These are phyloP conservation scores for Aromia moschata DNA, from an alignment of 2,888 invertebrate species.

Conservation along the genomic window DNA sequence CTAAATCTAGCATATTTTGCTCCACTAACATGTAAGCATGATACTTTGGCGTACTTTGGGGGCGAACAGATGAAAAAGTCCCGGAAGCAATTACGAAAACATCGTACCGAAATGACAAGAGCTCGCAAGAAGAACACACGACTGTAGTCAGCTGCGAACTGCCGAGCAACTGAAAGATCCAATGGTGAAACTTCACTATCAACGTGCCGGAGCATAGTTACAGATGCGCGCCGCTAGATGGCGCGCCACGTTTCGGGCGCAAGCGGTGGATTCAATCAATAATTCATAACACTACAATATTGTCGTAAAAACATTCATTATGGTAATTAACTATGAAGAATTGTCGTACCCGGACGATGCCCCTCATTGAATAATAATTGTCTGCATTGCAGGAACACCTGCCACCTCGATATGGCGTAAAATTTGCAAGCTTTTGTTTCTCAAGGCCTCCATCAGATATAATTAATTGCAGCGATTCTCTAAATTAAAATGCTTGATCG, in stretches of 20 bases:
- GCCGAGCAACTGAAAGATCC: constrained; percentile 37
- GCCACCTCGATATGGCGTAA: no score
- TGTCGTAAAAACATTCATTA: constrained; percentile 23
- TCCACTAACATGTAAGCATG: constrained; percentile 47
- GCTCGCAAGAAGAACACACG: constrained; percentile 53
- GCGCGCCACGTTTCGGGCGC: constrained; percentile 24
- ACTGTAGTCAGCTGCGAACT: constrained; percentile 59
- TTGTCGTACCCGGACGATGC: constrained; percentile 5
- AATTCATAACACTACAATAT: constrained; percentile 30
- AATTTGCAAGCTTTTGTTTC: no score
- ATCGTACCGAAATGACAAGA: constrained; percentile 53
- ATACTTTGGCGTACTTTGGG: constrained; percentile 15
- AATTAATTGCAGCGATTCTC: no score
- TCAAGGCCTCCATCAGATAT: no score
- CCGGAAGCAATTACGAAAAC: constrained; percentile 53
- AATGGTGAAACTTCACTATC: constrained; percentile 39
- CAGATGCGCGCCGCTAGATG: constrained; percentile 42
- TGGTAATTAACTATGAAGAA: constrained; percentile 19
- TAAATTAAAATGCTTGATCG: no score
- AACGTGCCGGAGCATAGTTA: constrained; percentile 33
- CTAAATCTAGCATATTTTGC: constrained; percentile 56
- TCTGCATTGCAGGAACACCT: no score
- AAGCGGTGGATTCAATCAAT: constrained; percentile 29
- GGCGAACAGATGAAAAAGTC: constrained; percentile 20
- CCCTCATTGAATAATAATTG: no score